Percentiles rank a stretch among this genome's conserved stretches.
phyloP scores from a whole-genome alignment of 1,140 invertebrate species.

The Drosophila saltans region DNA sequence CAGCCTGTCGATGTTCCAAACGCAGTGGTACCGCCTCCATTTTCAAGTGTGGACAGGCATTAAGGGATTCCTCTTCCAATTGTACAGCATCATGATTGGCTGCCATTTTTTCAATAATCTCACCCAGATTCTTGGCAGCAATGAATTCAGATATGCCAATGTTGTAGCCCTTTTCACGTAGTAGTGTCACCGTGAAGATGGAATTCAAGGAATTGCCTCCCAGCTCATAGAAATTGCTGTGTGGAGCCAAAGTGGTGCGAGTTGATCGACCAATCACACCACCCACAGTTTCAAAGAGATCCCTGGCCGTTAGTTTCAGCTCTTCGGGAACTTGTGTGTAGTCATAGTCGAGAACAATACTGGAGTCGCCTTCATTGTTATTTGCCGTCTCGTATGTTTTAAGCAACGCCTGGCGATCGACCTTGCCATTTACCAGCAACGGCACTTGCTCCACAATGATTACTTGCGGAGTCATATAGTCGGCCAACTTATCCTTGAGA shows the following conservation, averaged over 20 bases:
- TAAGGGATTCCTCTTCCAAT: constrained; percentile 65
- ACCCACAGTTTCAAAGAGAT: constrained; percentile 89
- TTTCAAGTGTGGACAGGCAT: constrained; percentile 77
- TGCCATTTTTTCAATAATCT: constrained; percentile 86
- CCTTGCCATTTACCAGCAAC: constrained; percentile 92
- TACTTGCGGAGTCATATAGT: constrained; percentile 92
- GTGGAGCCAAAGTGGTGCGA: constrained; percentile 85
- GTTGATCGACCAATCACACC: constrained; percentile 87
- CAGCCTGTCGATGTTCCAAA: constrained; percentile 86
- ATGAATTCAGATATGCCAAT: constrained; percentile 92
- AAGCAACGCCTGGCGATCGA: constrained; percentile 90
- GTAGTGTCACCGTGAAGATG: constrained; percentile 90
- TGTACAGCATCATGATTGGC: constrained; percentile 63
- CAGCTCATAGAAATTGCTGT: constrained; percentile 91
- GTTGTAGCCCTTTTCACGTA: constrained; percentile 90
- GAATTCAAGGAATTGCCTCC: constrained; percentile 95
- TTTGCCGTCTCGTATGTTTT: constrained; percentile 88
- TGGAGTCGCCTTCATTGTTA: constrained; percentile 84
- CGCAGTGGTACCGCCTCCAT: constrained; percentile 85
- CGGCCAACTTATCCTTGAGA: constrained; percentile 86
- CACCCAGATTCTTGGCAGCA: constrained; percentile 87
- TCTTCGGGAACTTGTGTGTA: constrained; percentile 86
- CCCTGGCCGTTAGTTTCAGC: constrained; percentile 86
- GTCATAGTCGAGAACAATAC: constrained; percentile 84
- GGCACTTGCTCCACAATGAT: constrained; percentile 89